Conservation (phyloP, 2,113 vertebrate genomes). For the Cyphomyrus plagiostoma region DNA sequence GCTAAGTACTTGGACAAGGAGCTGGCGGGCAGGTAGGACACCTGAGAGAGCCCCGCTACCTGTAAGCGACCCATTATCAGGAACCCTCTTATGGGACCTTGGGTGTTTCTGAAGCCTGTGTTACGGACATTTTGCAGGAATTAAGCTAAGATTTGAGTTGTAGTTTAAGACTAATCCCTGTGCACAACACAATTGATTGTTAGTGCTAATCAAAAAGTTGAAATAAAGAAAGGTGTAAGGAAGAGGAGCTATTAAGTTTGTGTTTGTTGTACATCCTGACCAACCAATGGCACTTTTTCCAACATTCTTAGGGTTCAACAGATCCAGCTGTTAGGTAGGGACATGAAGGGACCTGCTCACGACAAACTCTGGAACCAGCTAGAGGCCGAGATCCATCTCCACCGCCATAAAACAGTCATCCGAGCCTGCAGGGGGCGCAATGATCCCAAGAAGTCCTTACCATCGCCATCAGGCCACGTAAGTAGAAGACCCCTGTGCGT, state of each 20-base stretch:
- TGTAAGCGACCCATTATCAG: no score
- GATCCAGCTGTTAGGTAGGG: constrained; percentile 89
- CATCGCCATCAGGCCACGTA: constrained; percentile 86
- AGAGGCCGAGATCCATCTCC: constrained; percentile 96
- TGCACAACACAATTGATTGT: not conserved
- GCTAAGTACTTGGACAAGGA: constrained; percentile 98
- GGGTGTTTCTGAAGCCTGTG: not conserved
- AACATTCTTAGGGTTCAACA: constrained; percentile 77
- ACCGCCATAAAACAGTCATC: constrained; percentile 97
- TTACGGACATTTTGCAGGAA: not conserved
- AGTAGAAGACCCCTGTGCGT: constrained; percentile 37
- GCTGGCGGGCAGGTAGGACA: constrained; percentile 81
- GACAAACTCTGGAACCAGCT: constrained; percentile 98
- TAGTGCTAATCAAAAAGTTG: not conserved
- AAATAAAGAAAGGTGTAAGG: not conserved
- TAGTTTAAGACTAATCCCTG: not conserved
- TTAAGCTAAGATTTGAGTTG: not conserved
- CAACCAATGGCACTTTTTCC: not conserved
- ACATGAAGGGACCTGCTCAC: constrained; percentile 97
- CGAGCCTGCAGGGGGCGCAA: constrained; percentile 89
- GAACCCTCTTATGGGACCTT: not conserved
- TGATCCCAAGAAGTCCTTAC: constrained; percentile 83
- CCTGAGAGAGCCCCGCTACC: not conserved
- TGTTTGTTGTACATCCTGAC: not conserved
- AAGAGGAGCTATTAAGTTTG: not conserved